A percentile compares a stretch with the other conserved stretches of the same genome.
phyloP scores from a whole-genome alignment of 2,113 vertebrate genomes.

The Tenrec ecaudatus region DNA sequence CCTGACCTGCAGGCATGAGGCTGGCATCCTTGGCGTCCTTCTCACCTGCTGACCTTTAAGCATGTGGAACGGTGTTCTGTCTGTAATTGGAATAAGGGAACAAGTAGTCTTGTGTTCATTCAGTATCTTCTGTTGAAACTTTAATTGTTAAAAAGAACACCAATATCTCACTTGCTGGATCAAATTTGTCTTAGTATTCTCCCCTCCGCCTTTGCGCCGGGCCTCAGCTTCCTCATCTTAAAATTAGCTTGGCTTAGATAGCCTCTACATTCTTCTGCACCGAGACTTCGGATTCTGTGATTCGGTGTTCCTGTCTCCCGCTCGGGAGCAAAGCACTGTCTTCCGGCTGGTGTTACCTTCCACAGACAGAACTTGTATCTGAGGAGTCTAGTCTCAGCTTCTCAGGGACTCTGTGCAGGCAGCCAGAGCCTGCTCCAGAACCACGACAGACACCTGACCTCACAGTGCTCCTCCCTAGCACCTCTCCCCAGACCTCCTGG shows the following conservation, averaged over 20 bases:
- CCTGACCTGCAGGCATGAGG: neutral
- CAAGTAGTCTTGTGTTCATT: neutral
- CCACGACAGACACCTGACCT: neutral
- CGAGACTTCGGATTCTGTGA: neutral
- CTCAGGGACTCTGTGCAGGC: neutral
- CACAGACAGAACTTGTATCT: neutral
- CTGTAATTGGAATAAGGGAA: constrained; percentile 7
- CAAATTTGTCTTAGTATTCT: neutral
- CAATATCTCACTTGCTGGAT: neutral
- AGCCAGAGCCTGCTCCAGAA: neutral
- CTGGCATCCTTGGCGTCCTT: neutral
- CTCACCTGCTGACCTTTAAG: neutral
- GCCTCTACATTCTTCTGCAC: neutral
- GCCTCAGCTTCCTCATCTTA: neutral
- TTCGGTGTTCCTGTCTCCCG: neutral
- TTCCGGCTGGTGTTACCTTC: neutral
- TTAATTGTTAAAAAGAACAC: neutral
- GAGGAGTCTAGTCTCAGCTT: neutral
- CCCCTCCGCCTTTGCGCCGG: neutral
- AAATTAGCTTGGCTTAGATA: neutral
- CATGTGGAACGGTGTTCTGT: neutral
- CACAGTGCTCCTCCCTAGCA: neutral
- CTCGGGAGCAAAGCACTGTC: neutral
- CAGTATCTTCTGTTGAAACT: constrained; percentile 11
- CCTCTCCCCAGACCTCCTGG: neutral